A percentile compares a stretch with the other conserved stretches of the same genome.
phyloP scores from a whole-genome alignment of 2,888 invertebrate species.

The Ormyrus thymus region DNA sequence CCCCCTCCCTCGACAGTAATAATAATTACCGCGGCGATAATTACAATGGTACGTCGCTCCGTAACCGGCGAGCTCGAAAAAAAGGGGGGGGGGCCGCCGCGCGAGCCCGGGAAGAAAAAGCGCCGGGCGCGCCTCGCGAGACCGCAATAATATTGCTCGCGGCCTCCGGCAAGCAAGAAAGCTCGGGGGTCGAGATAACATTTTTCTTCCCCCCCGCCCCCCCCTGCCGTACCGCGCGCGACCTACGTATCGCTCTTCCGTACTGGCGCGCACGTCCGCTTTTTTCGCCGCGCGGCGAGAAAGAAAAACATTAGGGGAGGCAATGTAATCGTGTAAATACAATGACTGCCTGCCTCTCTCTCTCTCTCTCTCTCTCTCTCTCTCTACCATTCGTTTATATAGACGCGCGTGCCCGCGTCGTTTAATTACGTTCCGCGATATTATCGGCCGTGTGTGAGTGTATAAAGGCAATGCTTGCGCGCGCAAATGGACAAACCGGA shows the following conservation, averaged over 20 bases:
- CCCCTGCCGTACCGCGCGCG: background rate
- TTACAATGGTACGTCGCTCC: constrained; percentile 26
- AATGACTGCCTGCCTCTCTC: too few species aligned
- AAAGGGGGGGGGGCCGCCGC: background rate
- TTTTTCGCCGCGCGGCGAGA: constrained; percentile 8
- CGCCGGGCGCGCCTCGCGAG: background rate
- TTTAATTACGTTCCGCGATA: constrained; percentile 27
- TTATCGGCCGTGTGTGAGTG: constrained; percentile 2
- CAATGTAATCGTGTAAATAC: too few species aligned
- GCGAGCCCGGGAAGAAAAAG: background rate
- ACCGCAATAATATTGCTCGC: constrained; percentile 36
- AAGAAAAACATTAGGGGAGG: constrained; percentile 42
- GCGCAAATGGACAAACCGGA: too few species aligned
- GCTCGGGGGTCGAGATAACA: constrained; percentile 28
- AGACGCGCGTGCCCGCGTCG: constrained; percentile 18
- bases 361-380: too few species aligned
- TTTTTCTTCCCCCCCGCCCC: constrained; percentile 21
- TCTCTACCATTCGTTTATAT: background rate
- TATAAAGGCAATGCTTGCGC: background rate
- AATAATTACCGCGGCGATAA: constrained; percentile 39
- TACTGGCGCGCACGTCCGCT: background rate
- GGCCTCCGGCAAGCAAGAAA: constrained; percentile 4
- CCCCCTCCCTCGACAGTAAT: background rate
- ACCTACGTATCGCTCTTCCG: background rate
- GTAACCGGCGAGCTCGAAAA: background rate